Percentiles rank a stretch among this genome's conserved stretches.
phyloP scores from a whole-genome alignment of 1,140 invertebrate species.

The Lepeophtheirus salmonis region DNA sequence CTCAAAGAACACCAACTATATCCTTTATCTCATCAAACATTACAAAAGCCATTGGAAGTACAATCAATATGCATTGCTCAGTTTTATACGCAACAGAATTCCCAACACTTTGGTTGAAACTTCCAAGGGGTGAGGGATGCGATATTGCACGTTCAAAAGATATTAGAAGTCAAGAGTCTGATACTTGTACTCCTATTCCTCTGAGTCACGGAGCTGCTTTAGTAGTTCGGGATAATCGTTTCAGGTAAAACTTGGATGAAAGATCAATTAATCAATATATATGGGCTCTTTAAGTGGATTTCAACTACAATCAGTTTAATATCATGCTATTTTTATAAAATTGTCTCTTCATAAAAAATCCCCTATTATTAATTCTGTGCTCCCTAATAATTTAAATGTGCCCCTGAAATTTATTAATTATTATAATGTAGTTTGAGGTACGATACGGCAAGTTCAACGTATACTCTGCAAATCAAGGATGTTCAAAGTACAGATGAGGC shows the following conservation, averaged over 20 bases:
- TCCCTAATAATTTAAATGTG: no score
- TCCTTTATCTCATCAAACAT: slow-evolving; percentile 12
- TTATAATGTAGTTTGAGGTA: slow-evolving; percentile 35
- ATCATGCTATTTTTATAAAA: no score
- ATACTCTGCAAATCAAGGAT: slow-evolving; percentile 64
- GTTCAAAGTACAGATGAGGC: slow-evolving; percentile 83
- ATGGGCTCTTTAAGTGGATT: no score
- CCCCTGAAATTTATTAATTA: no score
- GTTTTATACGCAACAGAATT: slow-evolving; percentile 17
- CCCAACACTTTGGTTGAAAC: slow-evolving; percentile 9
- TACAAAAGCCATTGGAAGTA: slow-evolving; percentile 2
- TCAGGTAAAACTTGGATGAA: slow-evolving; percentile 28
- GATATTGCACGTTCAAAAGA: slow-evolving; percentile 18
- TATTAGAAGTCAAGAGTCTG: slow-evolving; percentile 14
- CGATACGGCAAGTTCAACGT: slow-evolving; percentile 53
- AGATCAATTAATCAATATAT: no score
- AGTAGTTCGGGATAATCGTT: slow-evolving; percentile 65
- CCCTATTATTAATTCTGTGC: no score
- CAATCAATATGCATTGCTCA: slow-evolving; percentile 16
- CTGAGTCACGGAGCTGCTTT: slow-evolving; percentile 57
- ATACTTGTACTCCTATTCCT: slow-evolving; percentile 29
- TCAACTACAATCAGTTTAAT: no score
- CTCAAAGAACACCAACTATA: slow-evolving; percentile 11
- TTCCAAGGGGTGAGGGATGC: slow-evolving; percentile 1
- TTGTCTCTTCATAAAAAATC: no score